A percentile compares a stretch with the other conserved stretches of the same genome.
These are phyloP conservation scores for Adelphocoris suturalis DNA, from an alignment of 2,888 invertebrate genomes.

Conservation along the genomic window DNA sequence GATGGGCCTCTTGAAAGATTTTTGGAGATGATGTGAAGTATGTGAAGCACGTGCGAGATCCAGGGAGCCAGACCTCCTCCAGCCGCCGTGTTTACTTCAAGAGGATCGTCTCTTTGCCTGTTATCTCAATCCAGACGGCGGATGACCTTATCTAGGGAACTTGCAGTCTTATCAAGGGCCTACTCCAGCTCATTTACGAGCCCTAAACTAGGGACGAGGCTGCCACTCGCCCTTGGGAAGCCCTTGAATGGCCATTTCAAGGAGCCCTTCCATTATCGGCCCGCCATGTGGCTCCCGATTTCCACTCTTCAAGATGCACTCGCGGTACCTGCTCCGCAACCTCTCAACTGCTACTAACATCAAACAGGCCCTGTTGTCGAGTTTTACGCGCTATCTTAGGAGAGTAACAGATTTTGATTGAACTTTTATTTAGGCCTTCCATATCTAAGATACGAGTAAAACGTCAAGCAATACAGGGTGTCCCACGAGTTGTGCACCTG, in stretches of 20 bases:
- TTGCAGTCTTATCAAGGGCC: neutral
- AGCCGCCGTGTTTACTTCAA: neutral
- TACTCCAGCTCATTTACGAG: neutral
- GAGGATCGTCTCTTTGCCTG: neutral
- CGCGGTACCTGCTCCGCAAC: slow-evolving; percentile 56
- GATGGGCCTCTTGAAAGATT: neutral
- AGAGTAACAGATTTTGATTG: slow-evolving; percentile 30
- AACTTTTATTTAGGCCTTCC: neutral
- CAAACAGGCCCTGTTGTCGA: neutral
- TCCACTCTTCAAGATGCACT: slow-evolving; percentile 45
- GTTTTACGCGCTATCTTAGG: neutral
- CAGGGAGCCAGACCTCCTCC: slow-evolving; percentile 14
- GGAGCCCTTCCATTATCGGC: slow-evolving; percentile 51
- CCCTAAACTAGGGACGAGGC: neutral
- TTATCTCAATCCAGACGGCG: slow-evolving; percentile 32
- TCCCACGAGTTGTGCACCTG: too few relatives aligned
- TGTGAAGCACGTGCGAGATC: neutral
- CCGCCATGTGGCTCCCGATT: slow-evolving; percentile 52
- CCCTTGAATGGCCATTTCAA: slow-evolving; percentile 22
- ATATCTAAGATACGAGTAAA: neutral
- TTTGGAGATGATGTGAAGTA: slow-evolving; percentile 1
- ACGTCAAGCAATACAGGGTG: too few relatives aligned
- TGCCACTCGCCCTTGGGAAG: neutral
- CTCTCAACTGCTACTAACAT: slow-evolving; percentile 36
- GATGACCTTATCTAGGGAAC: neutral